A percentile compares a stretch with the other conserved stretches of the same genome.
phyloP scores from a whole-genome alignment of 2,113 vertebrate genomes.

The Lepisosteus oculatus region DNA sequence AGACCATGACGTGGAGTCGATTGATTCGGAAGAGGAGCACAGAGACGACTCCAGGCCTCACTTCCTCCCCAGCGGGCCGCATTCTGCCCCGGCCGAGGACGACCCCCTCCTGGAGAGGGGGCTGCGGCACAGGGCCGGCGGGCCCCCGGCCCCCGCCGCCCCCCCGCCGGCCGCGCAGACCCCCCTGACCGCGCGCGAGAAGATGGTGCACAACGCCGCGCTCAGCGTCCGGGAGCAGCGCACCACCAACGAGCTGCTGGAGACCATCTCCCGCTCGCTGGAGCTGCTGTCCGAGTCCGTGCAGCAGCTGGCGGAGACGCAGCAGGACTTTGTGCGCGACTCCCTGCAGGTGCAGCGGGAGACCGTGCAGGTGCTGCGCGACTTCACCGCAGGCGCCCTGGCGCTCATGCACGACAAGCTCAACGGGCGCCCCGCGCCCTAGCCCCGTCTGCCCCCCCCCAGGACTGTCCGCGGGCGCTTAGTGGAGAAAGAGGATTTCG shows the following conservation, averaged over 20 bases:
- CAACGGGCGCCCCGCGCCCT: constrained; percentile 65
- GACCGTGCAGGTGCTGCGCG: constrained; percentile 65
- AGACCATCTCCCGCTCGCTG: constrained; percentile 64
- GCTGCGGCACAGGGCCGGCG: constrained; percentile 14
- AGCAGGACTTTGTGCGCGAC: constrained; percentile 69
- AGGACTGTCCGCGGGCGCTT: too few species aligned
- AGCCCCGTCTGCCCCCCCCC: constrained; percentile 17
- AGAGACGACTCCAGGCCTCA: constrained; percentile 32
- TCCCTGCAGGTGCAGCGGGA: constrained; percentile 68
- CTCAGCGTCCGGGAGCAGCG: constrained; percentile 71
- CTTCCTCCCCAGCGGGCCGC: constrained; percentile 32
- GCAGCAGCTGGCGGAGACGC: constrained; percentile 69
- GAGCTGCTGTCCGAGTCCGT: constrained; percentile 70
- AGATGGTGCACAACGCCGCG: constrained; percentile 49
- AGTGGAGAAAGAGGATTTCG: too few species aligned
- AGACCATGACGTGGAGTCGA: constrained; percentile 48
- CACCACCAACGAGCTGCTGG: constrained; percentile 60
- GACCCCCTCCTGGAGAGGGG: neutral
- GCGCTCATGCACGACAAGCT: constrained; percentile 70
- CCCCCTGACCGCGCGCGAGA: constrained; percentile 29
- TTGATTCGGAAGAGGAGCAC: constrained; percentile 62
- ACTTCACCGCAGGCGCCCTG: constrained; percentile 64
- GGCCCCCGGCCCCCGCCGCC: neutral
- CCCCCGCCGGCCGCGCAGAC: neutral
- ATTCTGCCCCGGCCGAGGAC: constrained; percentile 18